These are phyloP conservation scores for Speoplatyrhinus poulsoni DNA, from an alignment of 2,113 vertebrate species.

Conservation along the genomic window DNA sequence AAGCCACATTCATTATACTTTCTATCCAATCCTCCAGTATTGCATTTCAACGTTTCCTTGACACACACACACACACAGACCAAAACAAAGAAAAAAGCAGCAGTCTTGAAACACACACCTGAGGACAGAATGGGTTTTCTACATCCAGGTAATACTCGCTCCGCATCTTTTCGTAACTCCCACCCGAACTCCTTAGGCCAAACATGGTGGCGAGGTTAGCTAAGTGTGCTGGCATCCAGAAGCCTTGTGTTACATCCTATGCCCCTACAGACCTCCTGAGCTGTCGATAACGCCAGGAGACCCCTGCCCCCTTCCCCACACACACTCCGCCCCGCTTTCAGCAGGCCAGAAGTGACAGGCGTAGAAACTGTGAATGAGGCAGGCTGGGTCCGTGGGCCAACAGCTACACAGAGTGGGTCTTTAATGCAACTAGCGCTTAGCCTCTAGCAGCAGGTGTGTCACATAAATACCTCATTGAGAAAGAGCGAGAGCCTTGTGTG, in stretches of 20 bases:
- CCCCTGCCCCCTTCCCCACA: constrained; percentile 19
- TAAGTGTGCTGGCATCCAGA: constrained; percentile 71
- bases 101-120: constrained; percentile 61
- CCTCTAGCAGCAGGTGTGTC: constrained; percentile 73
- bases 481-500: constrained; percentile 53
- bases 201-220: constrained; percentile 78
- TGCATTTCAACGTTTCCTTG: too few relatives aligned
- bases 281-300: constrained; percentile 48
- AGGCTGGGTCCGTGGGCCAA: constrained; percentile 49
- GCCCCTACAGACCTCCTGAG: constrained; percentile 47
- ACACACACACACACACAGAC: too few relatives aligned
- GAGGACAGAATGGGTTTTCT: constrained; percentile 70
- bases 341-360: constrained; percentile 53
- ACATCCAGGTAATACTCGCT: constrained; percentile 69
- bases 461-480: constrained; percentile 78
- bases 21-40: too few relatives aligned
- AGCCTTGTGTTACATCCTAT: constrained; percentile 60
- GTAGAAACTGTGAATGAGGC: constrained; percentile 73
- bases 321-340: background rate
- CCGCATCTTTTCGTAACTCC: constrained; percentile 78
- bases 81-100: background rate
- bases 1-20: too few relatives aligned
- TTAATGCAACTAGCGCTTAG: constrained; percentile 60
- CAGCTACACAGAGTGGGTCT: constrained; percentile 64
- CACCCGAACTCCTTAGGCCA: constrained; percentile 74